Percentiles rank a stretch among this genome's conserved stretches.
Conservation (phyloP, 1,140 invertebrate genomes). For the Saccostrea cuccullata region DNA sequence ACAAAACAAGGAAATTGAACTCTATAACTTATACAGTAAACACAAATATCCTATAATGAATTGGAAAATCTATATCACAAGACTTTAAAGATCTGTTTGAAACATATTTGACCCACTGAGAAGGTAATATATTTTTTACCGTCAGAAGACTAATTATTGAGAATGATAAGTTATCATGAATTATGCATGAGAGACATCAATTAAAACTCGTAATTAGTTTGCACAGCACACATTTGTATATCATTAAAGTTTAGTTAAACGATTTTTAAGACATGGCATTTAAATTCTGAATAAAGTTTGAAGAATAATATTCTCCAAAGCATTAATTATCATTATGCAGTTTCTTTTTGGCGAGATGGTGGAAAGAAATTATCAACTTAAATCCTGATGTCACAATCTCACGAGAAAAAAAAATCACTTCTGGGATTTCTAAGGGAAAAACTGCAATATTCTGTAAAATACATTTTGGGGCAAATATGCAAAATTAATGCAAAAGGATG, state of each 20-base stretch:
- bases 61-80: background rate
- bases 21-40: conserved; percentile 9
- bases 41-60: background rate
- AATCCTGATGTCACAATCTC: background rate
- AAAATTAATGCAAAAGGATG: background rate
- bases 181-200: conserved; percentile 23
- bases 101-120: conserved; percentile 12
- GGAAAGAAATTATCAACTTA: background rate
- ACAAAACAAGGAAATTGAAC: background rate
- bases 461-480: background rate
- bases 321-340: background rate
- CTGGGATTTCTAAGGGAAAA: background rate
- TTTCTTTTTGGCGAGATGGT: background rate
- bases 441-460: background rate
- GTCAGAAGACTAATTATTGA: conserved; percentile 22
- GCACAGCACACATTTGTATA: conserved; percentile 19
- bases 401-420: background rate
- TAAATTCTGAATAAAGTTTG: background rate
- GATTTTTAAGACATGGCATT: background rate
- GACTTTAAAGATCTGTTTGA: background rate
- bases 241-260: conserved; percentile 27
- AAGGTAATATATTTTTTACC: conserved; percentile 9
- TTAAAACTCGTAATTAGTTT: conserved; percentile 22
- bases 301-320: background rate
- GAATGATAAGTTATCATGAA: conserved; percentile 34